These are phyloP conservation scores for Patiria pectinifera DNA, from an alignment of 53 echinoderm and acorn worm genomes.

Conservation along the genomic window DNA sequence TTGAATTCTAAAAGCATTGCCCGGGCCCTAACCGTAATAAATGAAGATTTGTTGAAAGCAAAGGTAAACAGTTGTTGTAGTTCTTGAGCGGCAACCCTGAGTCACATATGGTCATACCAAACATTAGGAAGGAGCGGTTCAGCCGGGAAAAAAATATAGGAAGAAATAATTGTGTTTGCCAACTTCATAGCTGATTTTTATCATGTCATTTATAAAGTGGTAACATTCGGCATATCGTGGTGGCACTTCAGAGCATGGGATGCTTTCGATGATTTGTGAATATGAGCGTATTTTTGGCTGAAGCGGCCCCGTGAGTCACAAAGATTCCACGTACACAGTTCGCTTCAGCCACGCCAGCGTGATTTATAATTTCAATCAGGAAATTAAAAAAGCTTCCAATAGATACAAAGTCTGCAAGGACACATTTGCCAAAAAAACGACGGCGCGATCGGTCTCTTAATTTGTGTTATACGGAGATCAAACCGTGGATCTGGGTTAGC, in stretches of 20 bases:
- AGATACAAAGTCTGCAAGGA: neutral
- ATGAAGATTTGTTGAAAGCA: neutral
- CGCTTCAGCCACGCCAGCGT: neutral
- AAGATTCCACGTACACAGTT: neutral
- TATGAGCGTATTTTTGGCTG: neutral
- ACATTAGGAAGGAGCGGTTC: neutral
- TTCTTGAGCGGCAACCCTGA: neutral
- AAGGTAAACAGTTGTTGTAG: conserved; percentile 28
- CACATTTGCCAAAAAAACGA: neutral
- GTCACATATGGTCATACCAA: conserved; percentile 5
- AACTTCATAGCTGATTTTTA: conserved; percentile 43
- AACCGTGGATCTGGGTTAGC: neutral
- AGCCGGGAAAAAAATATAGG: neutral
- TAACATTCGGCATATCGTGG: conserved; percentile 26
- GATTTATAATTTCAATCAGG: conserved; percentile 46
- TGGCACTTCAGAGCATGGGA: neutral
- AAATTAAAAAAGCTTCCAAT: conserved; percentile 33
- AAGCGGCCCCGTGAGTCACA: conserved; percentile 40
- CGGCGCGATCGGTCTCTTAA: neutral
- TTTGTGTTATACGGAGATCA: neutral
- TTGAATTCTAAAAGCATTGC: neutral
- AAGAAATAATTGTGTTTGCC: conserved; percentile 37
- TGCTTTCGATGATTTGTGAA: neutral
- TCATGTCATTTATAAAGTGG: conserved; percentile 43
- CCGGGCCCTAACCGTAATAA: neutral